These are phyloP conservation scores for Kryptolebias marmoratus DNA, from an alignment of 2,113 vertebrate species.

Conservation along the genomic window DNA sequence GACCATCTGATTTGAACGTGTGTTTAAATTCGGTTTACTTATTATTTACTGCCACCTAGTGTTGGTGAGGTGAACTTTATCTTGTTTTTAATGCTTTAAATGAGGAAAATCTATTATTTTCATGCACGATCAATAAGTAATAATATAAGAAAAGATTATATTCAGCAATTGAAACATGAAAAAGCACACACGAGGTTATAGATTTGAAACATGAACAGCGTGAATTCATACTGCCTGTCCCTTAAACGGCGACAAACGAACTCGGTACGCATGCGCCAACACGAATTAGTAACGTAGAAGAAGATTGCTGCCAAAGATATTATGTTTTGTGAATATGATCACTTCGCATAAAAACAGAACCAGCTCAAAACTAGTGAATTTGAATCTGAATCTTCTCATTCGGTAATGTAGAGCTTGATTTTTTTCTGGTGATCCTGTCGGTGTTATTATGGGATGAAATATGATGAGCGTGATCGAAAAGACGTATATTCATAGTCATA, in stretches of 20 bases:
- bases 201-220: too few relatives aligned
- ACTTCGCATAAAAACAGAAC: background rate
- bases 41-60: conserved; percentile 26
- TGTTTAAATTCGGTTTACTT: background rate
- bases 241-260: background rate
- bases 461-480: too few relatives aligned
- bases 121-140: background rate
- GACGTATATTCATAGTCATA: too few relatives aligned
- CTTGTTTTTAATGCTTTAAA: background rate
- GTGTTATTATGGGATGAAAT: too few relatives aligned
- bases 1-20: conserved; percentile 65
- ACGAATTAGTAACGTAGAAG: conserved; percentile 19
- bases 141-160: background rate
- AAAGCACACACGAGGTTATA: background rate
- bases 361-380: background rate
- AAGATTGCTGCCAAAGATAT: conserved; percentile 20
- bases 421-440: too few relatives aligned
- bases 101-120: background rate
- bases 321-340: accelerated
- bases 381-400: too few relatives aligned
- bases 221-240: background rate
- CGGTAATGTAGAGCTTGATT: background rate
- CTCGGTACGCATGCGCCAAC: background rate
- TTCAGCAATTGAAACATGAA: background rate
- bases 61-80: conserved; percentile 5